A percentile compares a stretch with the other conserved stretches of the same genome.
Evolutionary conservation across 2,888 invertebrate species (phyloP).

Genomic region (Ephialtes manifestator): DNA sequence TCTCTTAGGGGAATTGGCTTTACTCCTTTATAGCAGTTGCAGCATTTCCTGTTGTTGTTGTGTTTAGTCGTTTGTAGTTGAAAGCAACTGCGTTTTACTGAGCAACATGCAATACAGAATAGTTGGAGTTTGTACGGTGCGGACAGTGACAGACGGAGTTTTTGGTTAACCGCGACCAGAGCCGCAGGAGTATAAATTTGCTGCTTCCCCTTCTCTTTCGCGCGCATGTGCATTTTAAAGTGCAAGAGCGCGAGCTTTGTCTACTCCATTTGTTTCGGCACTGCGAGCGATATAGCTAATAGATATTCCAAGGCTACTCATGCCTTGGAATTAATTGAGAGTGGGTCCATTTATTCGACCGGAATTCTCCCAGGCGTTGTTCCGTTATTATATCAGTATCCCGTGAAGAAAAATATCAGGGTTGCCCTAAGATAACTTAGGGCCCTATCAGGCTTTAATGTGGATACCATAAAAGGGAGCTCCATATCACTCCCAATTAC

Average conservation of each 20-base stretch:
- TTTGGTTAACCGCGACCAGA: slow-evolving; percentile 7
- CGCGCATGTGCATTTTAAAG: slow-evolving; percentile 7
- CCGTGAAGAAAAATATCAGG: too few relatives aligned
- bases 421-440: too few relatives aligned
- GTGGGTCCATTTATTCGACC: not conserved
- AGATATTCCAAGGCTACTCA: slow-evolving; percentile 32
- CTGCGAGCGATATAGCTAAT: not conserved
- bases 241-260: not conserved
- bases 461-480: too few relatives aligned
- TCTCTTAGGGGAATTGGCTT: too few relatives aligned
- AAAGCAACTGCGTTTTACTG: not conserved
- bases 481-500: too few relatives aligned
- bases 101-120: not conserved
- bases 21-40: too few relatives aligned
- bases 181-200: slow-evolving; percentile 13
- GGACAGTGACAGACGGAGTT: slow-evolving; percentile 8
- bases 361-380: not conserved
- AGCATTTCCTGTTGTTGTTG: too few relatives aligned
- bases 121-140: not conserved
- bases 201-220: not conserved
- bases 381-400: slow-evolving; percentile 9
- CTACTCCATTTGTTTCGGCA: not conserved
- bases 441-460: too few relatives aligned
- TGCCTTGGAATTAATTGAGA: slow-evolving; percentile 23
- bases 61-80: not conserved